These are phyloP conservation scores for Aplysina aerophoba DNA, from an alignment of 37 sponge, comb jelly and placozoan species.

Conservation along the genomic window DNA sequence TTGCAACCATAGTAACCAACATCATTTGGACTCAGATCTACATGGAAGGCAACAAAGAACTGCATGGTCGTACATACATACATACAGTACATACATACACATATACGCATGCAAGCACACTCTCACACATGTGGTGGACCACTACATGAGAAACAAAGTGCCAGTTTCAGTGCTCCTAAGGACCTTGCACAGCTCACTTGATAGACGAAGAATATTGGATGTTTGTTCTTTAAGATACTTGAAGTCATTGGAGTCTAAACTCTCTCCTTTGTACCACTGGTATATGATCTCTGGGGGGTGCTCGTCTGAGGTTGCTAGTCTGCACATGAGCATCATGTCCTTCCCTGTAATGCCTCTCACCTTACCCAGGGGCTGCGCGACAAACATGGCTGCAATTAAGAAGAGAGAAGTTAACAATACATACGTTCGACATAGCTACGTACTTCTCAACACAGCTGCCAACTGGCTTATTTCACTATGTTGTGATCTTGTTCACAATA, in stretches of 20 bases:
- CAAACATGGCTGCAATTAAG: background rate
- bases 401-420: background rate
- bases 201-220: background rate
- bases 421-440: no score
- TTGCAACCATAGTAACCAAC: background rate
- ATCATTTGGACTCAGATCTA: constrained; percentile 4
- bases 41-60: background rate
- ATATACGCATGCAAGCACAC: background rate
- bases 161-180: no score
- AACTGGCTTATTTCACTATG: no score
- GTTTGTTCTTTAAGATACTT: background rate
- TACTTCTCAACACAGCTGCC: no score
- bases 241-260: background rate
- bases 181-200: no score
- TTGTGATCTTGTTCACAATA: no score
- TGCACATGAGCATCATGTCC: background rate
- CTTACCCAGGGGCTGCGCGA: background rate
- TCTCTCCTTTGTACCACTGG: constrained; percentile 1
- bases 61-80: background rate
- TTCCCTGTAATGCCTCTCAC: background rate
- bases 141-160: no score
- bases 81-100: background rate
- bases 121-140: background rate
- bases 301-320: background rate
- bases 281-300: background rate